These are phyloP conservation scores for Syrphus vitripennis DNA, from an alignment of 2,888 invertebrate species.

Conservation along the genomic window DNA sequence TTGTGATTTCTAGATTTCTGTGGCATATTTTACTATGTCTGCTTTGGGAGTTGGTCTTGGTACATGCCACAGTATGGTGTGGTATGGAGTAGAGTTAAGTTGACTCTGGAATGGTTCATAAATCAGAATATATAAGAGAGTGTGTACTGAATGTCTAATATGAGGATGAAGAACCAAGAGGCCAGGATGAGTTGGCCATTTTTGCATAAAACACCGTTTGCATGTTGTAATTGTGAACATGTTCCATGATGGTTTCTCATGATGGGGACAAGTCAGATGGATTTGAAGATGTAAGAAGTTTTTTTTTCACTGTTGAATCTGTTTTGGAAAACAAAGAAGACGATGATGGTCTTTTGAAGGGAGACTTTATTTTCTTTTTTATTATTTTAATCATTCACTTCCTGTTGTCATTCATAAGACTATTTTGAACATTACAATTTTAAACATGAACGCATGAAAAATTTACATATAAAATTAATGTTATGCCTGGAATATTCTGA, in stretches of 20 bases:
- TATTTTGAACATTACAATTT: background rate
- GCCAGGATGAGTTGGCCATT: conserved; percentile 29
- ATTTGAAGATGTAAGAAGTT: background rate
- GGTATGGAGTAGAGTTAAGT: conserved; percentile 9
- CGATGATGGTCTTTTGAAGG: conserved; percentile 16
- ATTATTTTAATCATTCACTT: background rate
- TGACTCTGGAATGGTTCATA: conserved; percentile 56
- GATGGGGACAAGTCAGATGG: conserved; percentile 53
- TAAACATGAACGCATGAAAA: no score
- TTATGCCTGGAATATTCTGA: no score
- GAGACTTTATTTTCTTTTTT: background rate
- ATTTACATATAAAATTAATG: background rate
- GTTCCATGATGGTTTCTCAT: conserved; percentile 54
- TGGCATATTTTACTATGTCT: conserved; percentile 61
- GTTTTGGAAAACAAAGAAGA: background rate
- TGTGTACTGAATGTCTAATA: conserved; percentile 52
- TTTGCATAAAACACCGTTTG: conserved; percentile 68
- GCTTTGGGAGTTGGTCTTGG: conserved; percentile 10
- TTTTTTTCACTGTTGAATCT: background rate
- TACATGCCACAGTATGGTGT: conserved; percentile 42
- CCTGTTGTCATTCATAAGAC: conserved; percentile 6
- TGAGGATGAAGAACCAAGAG: conserved; percentile 34
- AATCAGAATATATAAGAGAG: conserved; percentile 64
- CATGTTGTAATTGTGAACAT: conserved; percentile 68
- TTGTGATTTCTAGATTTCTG: conserved; percentile 67